A percentile compares a stretch with the other conserved stretches of the same genome.
Conservation (phyloP, 2,888 invertebrate species). For the Clostera curtula region DNA sequence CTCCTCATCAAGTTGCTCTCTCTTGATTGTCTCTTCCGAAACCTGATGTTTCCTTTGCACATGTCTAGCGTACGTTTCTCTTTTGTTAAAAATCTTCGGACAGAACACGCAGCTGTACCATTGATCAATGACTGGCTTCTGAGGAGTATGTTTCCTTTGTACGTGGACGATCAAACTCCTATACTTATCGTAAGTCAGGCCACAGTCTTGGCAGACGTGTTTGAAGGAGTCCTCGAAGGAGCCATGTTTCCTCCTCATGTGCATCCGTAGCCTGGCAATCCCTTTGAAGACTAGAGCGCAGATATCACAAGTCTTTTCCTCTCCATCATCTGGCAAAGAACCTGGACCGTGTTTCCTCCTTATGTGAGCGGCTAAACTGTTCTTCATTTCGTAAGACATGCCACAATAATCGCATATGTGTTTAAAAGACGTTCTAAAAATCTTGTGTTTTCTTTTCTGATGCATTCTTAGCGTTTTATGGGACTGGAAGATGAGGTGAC, state of each 20-base stretch:
- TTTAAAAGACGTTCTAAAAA: constrained; percentile 42
- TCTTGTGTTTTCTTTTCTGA: constrained; percentile 54
- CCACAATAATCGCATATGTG: constrained; percentile 57
- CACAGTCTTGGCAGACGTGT: constrained; percentile 51
- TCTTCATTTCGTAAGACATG: constrained; percentile 59
- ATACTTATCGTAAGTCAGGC: constrained; percentile 57
- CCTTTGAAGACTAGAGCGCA: constrained; percentile 65
- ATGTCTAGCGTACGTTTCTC: constrained; percentile 60
- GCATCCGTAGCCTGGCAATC: constrained; percentile 49
- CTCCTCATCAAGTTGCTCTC: constrained; percentile 13
- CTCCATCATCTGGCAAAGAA: constrained; percentile 37
- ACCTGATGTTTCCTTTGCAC: constrained; percentile 57
- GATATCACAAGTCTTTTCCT: constrained; percentile 54
- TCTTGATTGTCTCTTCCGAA: constrained; percentile 20
- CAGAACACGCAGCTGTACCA: constrained; percentile 61
- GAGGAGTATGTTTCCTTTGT: constrained; percentile 47
- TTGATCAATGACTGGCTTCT: constrained; percentile 35
- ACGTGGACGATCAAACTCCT: constrained; percentile 56
- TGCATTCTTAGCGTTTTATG: constrained; percentile 51
- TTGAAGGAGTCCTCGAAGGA: constrained; percentile 52
- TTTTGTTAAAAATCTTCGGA: constrained; percentile 47
- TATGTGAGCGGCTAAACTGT: constrained; percentile 56
- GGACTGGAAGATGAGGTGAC: constrained; percentile 58
- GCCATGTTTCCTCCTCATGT: constrained; percentile 60
- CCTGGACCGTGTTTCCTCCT: constrained; percentile 56